A percentile compares a stretch with the other conserved stretches of the same genome.
Conservation (phyloP, 92 coral and sea anemone species). For the Palythoa caribaeorum region DNA sequence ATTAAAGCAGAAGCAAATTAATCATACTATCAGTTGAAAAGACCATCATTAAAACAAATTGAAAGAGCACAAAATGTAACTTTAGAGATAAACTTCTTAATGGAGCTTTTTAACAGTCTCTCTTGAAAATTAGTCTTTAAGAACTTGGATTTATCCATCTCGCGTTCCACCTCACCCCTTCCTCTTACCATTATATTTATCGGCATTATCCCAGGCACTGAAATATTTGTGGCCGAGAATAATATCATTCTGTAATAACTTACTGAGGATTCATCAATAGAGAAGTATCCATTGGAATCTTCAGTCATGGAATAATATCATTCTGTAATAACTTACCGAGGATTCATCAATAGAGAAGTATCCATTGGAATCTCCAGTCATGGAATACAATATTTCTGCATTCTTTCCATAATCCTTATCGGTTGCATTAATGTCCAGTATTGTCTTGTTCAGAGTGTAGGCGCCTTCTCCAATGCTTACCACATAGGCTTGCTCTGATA, state of each 20-base stretch:
- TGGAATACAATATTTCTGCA: conserved; percentile 68
- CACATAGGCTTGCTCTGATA: conserved; percentile 55
- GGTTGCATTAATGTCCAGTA: conserved; percentile 85
- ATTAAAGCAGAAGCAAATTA: too few relatives aligned
- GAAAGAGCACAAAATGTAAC: too few relatives aligned
- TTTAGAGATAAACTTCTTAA: too few relatives aligned
- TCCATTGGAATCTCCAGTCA: conserved; percentile 75
- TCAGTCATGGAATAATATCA: conserved; percentile 57
- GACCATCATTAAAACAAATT: too few relatives aligned
- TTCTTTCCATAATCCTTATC: conserved; percentile 84
- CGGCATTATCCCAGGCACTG: too few relatives aligned
- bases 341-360: conserved; percentile 61
- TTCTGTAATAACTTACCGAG: conserved; percentile 62
- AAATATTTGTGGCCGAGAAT: too few relatives aligned
- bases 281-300: conserved; percentile 72
- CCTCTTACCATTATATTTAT: too few relatives aligned
- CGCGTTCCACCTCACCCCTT: too few relatives aligned
- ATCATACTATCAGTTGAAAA: too few relatives aligned
- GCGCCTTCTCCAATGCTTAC: conserved; percentile 67
- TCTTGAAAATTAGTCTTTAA: too few relatives aligned
- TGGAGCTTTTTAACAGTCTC: too few relatives aligned
- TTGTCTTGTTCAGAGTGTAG: conserved; percentile 52
- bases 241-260: conserved; percentile 12
- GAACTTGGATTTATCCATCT: too few relatives aligned
- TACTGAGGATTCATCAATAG: conserved; percentile 69